Base-by-base conservation (phyloP, 2,113 vertebrate species). In the Cavia porcellus region DNA sequence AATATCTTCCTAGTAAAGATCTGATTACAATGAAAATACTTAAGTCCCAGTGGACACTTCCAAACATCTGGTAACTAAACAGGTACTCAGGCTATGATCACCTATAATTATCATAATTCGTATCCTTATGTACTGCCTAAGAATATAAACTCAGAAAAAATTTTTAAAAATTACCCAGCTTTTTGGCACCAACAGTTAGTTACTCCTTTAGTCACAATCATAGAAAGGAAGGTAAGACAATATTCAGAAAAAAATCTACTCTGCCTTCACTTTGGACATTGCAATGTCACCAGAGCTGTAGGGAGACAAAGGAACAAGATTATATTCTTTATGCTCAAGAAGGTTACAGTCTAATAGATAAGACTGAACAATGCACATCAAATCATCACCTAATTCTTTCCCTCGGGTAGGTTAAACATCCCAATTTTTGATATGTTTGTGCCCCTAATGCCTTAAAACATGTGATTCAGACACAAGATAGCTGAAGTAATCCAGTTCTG, bases 21-120 rank as follows among this genome's bases (percentile, higher is more conserved):
- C 70, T 95, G 77, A 15, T 64, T 88, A 22, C 24, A 14, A 42
- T 86, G 84, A 85, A 92, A 75, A 86, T 55, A 32, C 59, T 42
- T 85, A 75, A 75, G 80, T 85, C 28, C 12, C 20, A 90, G 68
- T 70, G 38, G 25, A 90, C n/a, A 81, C 83, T 96, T 93, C 68
- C 57, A 85, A 94, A 86, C 28, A 89, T 86, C 79, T 92, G n/a
- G 59, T 89, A 91, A 83, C 14, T 79, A 94, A 59, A 77, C 77
- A 82, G 38, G 59, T 57, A 81, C 24, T 57, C 14, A 45, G 47
- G 19, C 38, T 25, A 83, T 50, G 32, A 88, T 86, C 82, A 32
- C 66, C 35, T 82, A 15, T 66, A 72, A 64, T 45, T 89, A 72
- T 45, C n/a, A 92, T 92, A 57, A 86, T 77, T 55, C 61, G 70